phyloP scores from a whole-genome alignment of 2,113 vertebrate genomes.

The Mustela nigripes region DNA sequence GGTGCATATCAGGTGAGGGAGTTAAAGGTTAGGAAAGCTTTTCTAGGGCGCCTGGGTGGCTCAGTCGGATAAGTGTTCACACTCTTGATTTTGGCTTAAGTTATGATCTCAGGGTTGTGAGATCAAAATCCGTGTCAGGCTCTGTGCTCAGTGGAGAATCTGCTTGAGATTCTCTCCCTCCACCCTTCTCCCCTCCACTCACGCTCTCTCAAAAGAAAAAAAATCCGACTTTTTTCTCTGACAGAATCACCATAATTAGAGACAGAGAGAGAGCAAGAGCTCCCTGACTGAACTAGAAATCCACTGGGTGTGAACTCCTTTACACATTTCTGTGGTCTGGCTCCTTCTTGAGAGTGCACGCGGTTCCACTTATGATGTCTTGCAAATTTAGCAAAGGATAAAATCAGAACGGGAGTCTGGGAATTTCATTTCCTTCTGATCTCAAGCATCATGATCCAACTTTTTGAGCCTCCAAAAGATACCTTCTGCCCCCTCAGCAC shows the following conservation, averaged over 20 bases:
- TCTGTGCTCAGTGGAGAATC: neutral
- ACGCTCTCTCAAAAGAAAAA: neutral
- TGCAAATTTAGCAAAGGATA: neutral
- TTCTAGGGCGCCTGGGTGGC: neutral
- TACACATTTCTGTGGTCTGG: neutral
- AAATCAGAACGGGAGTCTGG: neutral
- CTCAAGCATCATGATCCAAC: neutral
- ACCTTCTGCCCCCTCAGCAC: neutral
- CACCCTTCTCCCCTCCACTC: neutral
- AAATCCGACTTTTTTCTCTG: neutral
- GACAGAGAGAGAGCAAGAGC: neutral
- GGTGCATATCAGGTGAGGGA: neutral
- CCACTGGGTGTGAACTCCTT: neutral
- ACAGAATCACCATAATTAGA: neutral
- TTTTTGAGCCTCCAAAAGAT: neutral
- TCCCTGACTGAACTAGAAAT: neutral
- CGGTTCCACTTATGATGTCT: neutral
- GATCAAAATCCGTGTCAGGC: fast-evolving
- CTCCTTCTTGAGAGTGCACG: neutral
- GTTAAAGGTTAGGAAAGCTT: neutral
- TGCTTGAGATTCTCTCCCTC: neutral
- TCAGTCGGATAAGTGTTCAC: neutral
- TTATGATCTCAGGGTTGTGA: neutral
- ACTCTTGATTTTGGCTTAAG: neutral
- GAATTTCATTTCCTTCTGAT: neutral